phyloP scores from a whole-genome alignment of 2,797 vertebrate genomes.

The Bucorvus abyssinicus region DNA sequence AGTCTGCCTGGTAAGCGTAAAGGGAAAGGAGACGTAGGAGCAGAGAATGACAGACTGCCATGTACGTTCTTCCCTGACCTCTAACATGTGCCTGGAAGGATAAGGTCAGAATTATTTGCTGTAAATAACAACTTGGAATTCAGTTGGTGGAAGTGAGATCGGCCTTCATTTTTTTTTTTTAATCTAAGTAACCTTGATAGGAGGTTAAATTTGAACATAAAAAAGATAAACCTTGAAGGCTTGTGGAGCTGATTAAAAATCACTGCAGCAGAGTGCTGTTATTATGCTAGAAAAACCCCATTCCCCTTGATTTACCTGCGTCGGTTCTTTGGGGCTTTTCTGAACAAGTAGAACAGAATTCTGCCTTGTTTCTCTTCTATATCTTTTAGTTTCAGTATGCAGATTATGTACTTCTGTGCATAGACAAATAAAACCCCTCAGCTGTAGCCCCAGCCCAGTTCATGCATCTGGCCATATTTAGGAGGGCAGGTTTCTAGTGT shows the following conservation, averaged over 20 bases:
- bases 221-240: conserved; percentile 7
- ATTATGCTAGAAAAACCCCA: background rate
- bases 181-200: background rate
- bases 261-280: background rate
- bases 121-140: conserved; percentile 6
- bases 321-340: background rate
- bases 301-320: background rate
- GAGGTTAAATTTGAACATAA: background rate
- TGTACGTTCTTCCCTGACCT: background rate
- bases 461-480: background rate
- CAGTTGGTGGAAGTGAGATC: conserved; percentile 8
- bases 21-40: background rate
- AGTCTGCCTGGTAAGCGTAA: background rate
- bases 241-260: background rate
- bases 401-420: background rate
- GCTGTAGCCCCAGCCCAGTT: background rate
- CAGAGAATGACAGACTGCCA: background rate
- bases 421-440: background rate
- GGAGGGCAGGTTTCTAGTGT: background rate
- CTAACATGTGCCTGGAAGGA: background rate
- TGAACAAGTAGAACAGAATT: background rate
- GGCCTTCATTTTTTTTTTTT: background rate
- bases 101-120: background rate
- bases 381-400: background rate
- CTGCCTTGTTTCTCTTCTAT: background rate